These are phyloP conservation scores for Frankliniella intonsa DNA, from an alignment of 2,888 invertebrate species.

Conservation along the genomic window DNA sequence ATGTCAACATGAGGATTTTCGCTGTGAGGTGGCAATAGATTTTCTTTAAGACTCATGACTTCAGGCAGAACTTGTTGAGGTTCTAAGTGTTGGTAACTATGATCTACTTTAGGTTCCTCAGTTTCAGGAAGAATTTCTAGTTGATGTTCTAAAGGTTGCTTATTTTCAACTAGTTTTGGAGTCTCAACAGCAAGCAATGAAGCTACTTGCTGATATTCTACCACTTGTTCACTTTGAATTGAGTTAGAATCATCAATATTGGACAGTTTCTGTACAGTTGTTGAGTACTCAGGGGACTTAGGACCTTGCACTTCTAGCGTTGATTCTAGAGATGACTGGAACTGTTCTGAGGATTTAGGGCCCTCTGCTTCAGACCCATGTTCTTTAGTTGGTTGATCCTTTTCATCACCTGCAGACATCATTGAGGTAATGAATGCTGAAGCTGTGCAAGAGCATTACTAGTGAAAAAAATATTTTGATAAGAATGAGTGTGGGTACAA, in stretches of 20 bases:
- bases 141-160: background rate
- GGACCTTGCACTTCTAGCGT: background rate
- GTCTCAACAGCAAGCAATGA: too few species aligned
- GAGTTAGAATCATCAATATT: background rate
- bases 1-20: too few species aligned
- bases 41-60: too few species aligned
- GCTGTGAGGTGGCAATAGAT: too few species aligned
- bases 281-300: background rate
- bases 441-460: background rate
- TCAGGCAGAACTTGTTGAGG: too few species aligned
- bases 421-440: background rate
- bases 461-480: background rate
- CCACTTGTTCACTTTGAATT: background rate
- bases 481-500: background rate
- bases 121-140: background rate
- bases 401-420: conserved; percentile 1
- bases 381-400: background rate
- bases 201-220: too few species aligned
- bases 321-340: background rate
- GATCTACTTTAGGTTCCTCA: background rate
- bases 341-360: background rate
- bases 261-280: background rate
- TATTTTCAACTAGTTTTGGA: background rate
- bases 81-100: too few species aligned
- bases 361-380: background rate